A percentile compares a stretch with the other conserved stretches of the same genome.
Conservation (phyloP, 2,113 vertebrate genomes). For the Heptranchias perlo region DNA sequence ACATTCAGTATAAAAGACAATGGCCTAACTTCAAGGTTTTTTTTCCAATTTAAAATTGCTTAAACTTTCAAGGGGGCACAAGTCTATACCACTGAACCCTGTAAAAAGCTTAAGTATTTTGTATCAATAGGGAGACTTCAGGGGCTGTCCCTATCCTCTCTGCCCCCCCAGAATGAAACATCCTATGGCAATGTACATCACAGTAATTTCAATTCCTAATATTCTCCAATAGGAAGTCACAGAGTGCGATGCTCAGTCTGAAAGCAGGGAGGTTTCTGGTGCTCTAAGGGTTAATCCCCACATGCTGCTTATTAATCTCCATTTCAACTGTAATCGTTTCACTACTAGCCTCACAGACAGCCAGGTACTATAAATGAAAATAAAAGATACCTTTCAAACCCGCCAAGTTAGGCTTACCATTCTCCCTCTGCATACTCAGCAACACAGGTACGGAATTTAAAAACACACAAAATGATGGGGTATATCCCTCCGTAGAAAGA, state of each 20-base stretch:
- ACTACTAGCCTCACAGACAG: not conserved
- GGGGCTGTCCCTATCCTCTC: not conserved
- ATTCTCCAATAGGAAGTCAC: not conserved
- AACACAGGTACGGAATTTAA: not conserved
- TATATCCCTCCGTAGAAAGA: not conserved
- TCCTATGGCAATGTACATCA: not conserved
- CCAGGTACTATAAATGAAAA: not conserved
- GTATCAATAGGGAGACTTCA: not conserved
- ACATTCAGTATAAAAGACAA: not conserved
- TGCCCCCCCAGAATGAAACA: not conserved
- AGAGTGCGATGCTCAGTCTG: not conserved
- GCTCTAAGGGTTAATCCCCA: not conserved
- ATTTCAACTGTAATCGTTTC: conserved; percentile 1
- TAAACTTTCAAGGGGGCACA: not conserved
- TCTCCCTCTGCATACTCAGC: not conserved
- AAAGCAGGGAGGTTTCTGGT: not conserved
- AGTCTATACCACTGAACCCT: not conserved
- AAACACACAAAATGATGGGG: not conserved
- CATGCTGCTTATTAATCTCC: not conserved
- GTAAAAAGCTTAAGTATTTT: not conserved
- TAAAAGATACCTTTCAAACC: not conserved
- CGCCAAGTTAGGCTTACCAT: not conserved
- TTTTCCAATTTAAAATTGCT: not conserved
- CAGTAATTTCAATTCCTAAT: not conserved
- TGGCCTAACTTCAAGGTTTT: not conserved